Percentiles rank a stretch among this genome's conserved stretches.
Conservation (phyloP, 2,888 invertebrate genomes). For the Aphodius granarius region DNA sequence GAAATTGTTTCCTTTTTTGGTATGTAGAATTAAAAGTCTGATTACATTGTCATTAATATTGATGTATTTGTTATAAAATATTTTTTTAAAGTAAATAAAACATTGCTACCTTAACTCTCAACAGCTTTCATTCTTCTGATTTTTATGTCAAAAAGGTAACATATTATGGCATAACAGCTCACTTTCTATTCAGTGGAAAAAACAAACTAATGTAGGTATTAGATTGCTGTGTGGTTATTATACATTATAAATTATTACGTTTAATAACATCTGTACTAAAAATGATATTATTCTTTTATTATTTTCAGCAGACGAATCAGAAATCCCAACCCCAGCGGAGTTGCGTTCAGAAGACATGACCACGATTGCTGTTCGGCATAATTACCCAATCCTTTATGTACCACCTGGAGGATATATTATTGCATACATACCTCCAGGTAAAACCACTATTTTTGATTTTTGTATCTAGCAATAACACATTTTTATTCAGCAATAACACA, state of each 20-base stretch:
- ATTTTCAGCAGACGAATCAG: background rate
- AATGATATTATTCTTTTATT: background rate
- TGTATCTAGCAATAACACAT: background rate
- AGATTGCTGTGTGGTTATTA: background rate
- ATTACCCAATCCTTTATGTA: background rate
- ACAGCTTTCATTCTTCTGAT: too few species aligned
- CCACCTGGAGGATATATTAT: background rate
- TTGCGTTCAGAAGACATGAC: too few species aligned
- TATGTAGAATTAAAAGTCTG: too few species aligned
- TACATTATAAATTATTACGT: too few species aligned
- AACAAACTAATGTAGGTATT: background rate
- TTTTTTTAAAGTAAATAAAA: too few species aligned
- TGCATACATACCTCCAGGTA: background rate
- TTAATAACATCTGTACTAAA: background rate
- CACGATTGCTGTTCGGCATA: background rate
- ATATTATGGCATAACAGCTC: too few species aligned
- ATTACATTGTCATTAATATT: too few species aligned
- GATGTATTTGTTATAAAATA: too few species aligned
- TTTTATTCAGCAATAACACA: background rate
- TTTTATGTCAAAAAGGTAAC: too few species aligned
- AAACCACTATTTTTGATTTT: background rate
- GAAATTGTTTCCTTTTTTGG: too few species aligned
- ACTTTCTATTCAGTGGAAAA: background rate
- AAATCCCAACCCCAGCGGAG: background rate
- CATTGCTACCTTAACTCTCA: too few species aligned